phyloP scores from a whole-genome alignment of 2,888 invertebrate species.

The Lasioglossum leucozonium region DNA sequence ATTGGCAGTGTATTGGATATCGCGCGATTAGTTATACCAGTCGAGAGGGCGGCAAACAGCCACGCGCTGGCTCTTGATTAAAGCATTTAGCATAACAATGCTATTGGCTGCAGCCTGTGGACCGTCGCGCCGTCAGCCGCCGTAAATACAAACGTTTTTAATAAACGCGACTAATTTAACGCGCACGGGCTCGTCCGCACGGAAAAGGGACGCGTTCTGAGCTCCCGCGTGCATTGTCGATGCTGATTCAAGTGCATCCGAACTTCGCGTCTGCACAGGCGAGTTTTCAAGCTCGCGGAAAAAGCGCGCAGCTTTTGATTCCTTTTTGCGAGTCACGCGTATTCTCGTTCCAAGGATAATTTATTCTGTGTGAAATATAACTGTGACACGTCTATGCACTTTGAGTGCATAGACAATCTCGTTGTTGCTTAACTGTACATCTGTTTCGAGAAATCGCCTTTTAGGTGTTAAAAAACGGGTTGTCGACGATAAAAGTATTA shows the following conservation, averaged over 20 bases:
- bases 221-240: slow-evolving; percentile 32
- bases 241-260: slow-evolving; percentile 5
- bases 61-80: slow-evolving; percentile 70
- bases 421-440: not conserved
- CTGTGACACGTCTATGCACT: not conserved
- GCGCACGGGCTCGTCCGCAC: slow-evolving; percentile 15
- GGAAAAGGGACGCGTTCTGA: slow-evolving; percentile 2
- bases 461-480: not conserved
- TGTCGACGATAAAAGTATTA: not conserved
- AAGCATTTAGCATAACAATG: slow-evolving; percentile 76
- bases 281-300: not conserved
- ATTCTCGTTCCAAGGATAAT: not conserved
- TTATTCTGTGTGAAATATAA: not conserved
- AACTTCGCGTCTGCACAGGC: not conserved
- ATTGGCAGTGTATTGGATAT: slow-evolving; percentile 35
- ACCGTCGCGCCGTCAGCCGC: not conserved
- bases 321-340: not conserved
- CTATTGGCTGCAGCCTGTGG: slow-evolving; percentile 61
- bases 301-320: not conserved
- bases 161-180: slow-evolving; percentile 68
- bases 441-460: not conserved
- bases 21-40: slow-evolving; percentile 45
- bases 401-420: not conserved
- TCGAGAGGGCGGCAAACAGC: slow-evolving; percentile 35
- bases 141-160: slow-evolving; percentile 70